phyloP scores from a whole-genome alignment of 2,888 invertebrate species.

The Patella depressa region DNA sequence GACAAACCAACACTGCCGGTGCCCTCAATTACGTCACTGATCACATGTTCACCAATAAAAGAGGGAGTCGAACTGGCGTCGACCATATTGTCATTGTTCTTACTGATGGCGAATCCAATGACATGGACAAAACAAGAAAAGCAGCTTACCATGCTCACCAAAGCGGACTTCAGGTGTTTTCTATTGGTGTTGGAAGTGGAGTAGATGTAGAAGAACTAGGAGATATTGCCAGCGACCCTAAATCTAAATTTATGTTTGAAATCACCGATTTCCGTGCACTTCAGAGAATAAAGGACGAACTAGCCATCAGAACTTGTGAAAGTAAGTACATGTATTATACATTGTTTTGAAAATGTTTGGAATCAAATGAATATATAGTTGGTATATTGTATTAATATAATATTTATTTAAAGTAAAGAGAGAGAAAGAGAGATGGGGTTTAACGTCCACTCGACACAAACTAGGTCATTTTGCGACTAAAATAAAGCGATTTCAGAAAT shows the following conservation, averaged over 20 bases:
- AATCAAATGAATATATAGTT: background rate
- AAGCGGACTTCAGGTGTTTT: slow-evolving; percentile 51
- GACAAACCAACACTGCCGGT: slow-evolving; percentile 52
- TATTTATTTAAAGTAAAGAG: too few species aligned
- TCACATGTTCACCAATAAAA: slow-evolving; percentile 42
- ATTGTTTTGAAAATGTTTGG: background rate
- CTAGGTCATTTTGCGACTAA: too few species aligned
- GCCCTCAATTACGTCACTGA: slow-evolving; percentile 47
- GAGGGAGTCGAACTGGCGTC: slow-evolving; percentile 42
- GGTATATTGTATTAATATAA: background rate
- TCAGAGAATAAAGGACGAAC: slow-evolving; percentile 14
- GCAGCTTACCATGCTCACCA: slow-evolving; percentile 48
- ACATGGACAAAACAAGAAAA: slow-evolving; percentile 39
- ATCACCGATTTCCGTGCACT: background rate
- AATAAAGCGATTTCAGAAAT: too few species aligned
- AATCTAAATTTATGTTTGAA: slow-evolving; percentile 6
- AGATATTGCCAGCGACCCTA: slow-evolving; percentile 10
- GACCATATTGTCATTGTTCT: slow-evolving; percentile 58
- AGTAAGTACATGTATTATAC: slow-evolving; percentile 34
- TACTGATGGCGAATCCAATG: slow-evolving; percentile 63
- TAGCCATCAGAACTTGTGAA: slow-evolving; percentile 28
- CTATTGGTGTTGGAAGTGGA: slow-evolving; percentile 54
- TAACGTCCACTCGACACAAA: too few species aligned
- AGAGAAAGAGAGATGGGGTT: too few species aligned
- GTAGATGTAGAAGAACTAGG: slow-evolving; percentile 4